phyloP scores from a whole-genome alignment of 2,888 invertebrate species.

The Drosophila melanosoma region DNA sequence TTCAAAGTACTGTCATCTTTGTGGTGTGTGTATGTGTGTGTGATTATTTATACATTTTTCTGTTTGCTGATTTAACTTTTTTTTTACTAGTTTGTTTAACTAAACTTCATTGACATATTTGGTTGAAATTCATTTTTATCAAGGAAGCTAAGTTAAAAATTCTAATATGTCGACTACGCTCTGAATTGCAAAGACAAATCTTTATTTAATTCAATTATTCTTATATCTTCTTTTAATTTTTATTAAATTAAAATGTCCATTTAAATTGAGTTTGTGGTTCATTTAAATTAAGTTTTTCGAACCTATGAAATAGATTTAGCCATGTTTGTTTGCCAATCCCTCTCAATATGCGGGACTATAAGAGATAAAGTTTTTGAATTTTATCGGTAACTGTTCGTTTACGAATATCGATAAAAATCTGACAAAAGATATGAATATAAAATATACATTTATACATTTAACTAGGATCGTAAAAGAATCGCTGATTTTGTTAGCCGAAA shows the following conservation, averaged over 20 bases:
- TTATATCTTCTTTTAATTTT: background rate
- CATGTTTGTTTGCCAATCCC: no score
- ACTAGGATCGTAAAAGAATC: background rate
- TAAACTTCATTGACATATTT: constrained; percentile 46
- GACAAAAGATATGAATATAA: no score
- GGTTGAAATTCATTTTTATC: constrained; percentile 33
- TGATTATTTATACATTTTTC: constrained; percentile 2
- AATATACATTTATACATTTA: background rate
- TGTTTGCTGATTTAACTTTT: constrained; percentile 31
- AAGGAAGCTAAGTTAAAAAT: background rate
- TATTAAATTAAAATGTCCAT: background rate
- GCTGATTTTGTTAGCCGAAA: background rate
- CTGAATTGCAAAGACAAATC: background rate
- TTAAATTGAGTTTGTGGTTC: background rate
- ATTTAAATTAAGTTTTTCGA: background rate
- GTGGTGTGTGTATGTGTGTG: constrained; percentile 20
- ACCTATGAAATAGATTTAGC: background rate
- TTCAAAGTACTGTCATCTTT: constrained; percentile 12
- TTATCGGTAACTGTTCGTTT: no score
- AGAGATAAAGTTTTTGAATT: background rate
- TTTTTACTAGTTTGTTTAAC: constrained; percentile 39
- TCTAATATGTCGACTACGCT: background rate
- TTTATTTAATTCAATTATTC: background rate
- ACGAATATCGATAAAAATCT: no score
- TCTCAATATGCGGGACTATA: background rate